Conservation (phyloP, 2,113 vertebrate genomes). For the Bubo scandiacus region DNA sequence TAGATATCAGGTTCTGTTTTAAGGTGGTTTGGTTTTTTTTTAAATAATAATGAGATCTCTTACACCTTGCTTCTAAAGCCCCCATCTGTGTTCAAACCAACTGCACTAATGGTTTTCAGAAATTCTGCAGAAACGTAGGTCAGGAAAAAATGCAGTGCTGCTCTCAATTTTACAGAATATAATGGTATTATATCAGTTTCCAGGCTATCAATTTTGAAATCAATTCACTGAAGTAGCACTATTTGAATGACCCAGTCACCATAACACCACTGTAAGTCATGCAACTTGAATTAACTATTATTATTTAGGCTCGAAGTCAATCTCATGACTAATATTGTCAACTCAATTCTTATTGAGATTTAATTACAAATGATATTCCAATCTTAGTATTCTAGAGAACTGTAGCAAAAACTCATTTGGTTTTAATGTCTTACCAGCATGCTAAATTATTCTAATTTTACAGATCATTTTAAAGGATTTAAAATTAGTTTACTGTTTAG, state of each 20-base stretch:
- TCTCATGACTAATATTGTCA: not conserved
- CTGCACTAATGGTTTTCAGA: not conserved
- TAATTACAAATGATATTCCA: not conserved
- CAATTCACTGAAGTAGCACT: not conserved
- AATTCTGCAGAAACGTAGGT: constrained; percentile 3
- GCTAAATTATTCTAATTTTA: not conserved
- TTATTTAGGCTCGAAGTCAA: not conserved
- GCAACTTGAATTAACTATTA: not conserved
- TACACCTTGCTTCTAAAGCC: not conserved
- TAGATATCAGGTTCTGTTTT: not conserved
- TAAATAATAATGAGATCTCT: not conserved
- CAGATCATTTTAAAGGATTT: not conserved
- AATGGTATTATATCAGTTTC: not conserved
- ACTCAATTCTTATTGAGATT: not conserved
- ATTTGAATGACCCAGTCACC: not conserved
- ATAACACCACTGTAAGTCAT: not conserved
- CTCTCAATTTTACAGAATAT: not conserved
- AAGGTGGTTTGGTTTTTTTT: not conserved
- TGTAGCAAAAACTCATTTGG: not conserved
- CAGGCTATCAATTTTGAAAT: not conserved
- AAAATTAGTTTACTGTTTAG: not conserved
- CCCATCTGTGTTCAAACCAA: not conserved
- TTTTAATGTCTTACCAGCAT: not conserved
- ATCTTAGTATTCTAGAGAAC: not conserved
- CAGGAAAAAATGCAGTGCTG: not conserved